These are phyloP conservation scores for Arion vulgaris DNA, from an alignment of 1,140 invertebrate genomes.

Conservation along the genomic window DNA sequence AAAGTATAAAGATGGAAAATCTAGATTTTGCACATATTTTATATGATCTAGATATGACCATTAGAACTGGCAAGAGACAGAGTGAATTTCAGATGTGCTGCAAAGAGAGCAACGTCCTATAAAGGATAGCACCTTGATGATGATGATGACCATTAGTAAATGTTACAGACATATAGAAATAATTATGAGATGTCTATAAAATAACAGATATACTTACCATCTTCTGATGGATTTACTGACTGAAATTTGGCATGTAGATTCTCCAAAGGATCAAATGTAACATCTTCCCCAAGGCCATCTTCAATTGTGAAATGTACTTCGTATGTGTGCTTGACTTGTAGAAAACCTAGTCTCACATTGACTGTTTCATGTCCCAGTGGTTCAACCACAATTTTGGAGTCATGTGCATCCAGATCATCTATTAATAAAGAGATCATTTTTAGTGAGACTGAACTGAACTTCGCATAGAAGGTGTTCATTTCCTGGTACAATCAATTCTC, in stretches of 20 bases:
- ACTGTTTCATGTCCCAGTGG: slow-evolving; percentile 26
- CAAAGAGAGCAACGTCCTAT: too few species aligned
- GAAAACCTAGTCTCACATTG: slow-evolving; percentile 62
- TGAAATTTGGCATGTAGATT: slow-evolving; percentile 56
- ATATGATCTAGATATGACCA: too few species aligned
- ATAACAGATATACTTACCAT: slow-evolving; percentile 33
- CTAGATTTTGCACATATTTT: too few species aligned
- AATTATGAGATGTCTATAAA: too few species aligned
- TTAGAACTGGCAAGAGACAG: too few species aligned
- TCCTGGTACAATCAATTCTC: too few species aligned
- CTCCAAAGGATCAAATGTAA: slow-evolving; percentile 54
- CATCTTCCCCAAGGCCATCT: slow-evolving; percentile 55
- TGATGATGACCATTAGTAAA: too few species aligned
- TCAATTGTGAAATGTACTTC: slow-evolving; percentile 53
- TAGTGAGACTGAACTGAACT: not conserved
- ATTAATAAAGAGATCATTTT: not conserved
- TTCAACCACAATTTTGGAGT: slow-evolving; percentile 46
- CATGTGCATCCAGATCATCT: slow-evolving; percentile 45
- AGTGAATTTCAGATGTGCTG: too few species aligned
- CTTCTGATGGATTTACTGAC: slow-evolving; percentile 49
- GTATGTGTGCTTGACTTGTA: slow-evolving; percentile 58
- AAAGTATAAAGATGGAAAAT: too few species aligned
- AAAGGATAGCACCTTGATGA: too few species aligned
- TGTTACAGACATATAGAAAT: too few species aligned
- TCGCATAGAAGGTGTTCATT: too few species aligned